Evolutionary conservation across 2,113 vertebrate genomes (phyloP), one percentile per base, ranked within the genome.

Genomic region (Myocastor coypus): DNA sequence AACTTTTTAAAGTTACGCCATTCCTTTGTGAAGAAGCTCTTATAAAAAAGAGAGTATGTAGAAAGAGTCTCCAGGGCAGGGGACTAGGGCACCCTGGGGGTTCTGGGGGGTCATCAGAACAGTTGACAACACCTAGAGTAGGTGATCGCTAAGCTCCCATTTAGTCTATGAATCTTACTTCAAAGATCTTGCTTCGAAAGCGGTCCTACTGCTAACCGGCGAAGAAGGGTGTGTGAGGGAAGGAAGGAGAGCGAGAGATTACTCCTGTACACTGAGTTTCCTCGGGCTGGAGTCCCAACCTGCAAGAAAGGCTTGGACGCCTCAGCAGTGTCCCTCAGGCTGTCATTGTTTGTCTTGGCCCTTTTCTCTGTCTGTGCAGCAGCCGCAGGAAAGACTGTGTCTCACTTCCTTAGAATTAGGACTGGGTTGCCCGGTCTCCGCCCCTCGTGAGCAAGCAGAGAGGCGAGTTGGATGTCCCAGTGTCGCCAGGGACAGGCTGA

Each of bases 291-390:
- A 77, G 26, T 87, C 89, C 75, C 50, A 71, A 83, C 19, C 83
- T 46, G 57, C 75, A 89, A 77, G 57, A 89, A 75, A 30, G 80
- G 59, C 82, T 92, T 57, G 13, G 34, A 69, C 32, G 86, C 87
- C 52, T 91, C 83, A 68, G 80, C 68, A 68, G 85, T 5, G 42
- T 22, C 75, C 66, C 59, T 69, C 20, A 46, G 42, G 61, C 40
- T 90, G 92, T 83, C 97, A 73, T 75, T 82, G 59, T 98, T 97
- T 97, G 66, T 92, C 97, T 98, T 91, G 94, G 97, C 95, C 88
- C 96, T 84, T 78, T 86, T 82, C 52, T 20, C 17, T 52, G 7
- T 93, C 64, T 42, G 42, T 82, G 83, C 20, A 78, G 82, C 92
- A 81, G 88, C 30, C 42, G 52, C 50, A 24, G 90, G 94, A 97